Base-by-base conservation (phyloP, 2,113 vertebrate species). In the Nibea coibor region DNA sequence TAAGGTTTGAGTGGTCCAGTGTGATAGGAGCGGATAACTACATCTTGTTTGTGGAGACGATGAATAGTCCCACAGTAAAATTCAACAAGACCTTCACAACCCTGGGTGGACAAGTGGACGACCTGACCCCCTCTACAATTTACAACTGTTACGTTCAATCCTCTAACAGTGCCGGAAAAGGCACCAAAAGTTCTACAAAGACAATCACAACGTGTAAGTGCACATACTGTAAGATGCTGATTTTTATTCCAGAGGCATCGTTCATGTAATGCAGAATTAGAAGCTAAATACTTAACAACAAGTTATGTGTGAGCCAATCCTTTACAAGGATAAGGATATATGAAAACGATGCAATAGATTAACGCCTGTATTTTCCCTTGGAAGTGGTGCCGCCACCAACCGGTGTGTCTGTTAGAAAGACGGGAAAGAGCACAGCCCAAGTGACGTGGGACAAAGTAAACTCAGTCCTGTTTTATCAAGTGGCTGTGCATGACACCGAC, bases 331-430 rank as follows among this genome's bases (percentile, higher is more conserved):
- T 11, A 1, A 35, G 5, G n/a, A 58, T 12, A 28, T 4, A n/a
- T 64, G 16, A 17, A 48, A 80, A 19, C 8, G 12, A 69, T 24
- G 5, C 31, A 47, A 10, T 2, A 7, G 8, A 72, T 20, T 84
- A 71, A 86, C 2, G 1, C 14, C 4, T 71, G 10, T 79, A 28
- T 86, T 77, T 85, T 85, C 10, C 81, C 53, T 73, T 83, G 16
- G 73, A 70, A 96, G 96, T 96, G 94, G 78, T 95, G 58, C 90
- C 89, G 75, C 94, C 96, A 9, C 96, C 96, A 31, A 77, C 59
- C n/a, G 61, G 61, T 9, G 85, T 95, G 50, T 72, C 7, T 5
- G 10, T 93, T 0, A 65, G 11, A 3, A 0, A 58, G 11, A 84
- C 89, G 22, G 90, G 77, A n/a, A 70, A 10, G 35, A 94, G 20